Conservation (phyloP, 2,888 invertebrate species). For the Heterodera filipjevi region DNA sequence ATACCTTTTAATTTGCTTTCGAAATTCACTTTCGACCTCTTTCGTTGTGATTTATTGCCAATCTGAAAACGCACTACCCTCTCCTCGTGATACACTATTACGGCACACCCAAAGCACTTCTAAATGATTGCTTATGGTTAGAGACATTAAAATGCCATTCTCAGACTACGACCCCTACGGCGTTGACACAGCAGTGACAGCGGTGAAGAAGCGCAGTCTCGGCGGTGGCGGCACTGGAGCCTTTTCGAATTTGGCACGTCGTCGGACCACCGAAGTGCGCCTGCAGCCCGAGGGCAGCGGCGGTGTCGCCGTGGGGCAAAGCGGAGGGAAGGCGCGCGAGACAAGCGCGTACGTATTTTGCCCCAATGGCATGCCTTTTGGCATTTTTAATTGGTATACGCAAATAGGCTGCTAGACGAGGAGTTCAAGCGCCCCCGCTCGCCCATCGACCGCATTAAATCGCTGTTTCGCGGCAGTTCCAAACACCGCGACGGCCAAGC, state of each 20-base stretch:
- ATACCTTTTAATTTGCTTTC: too few species aligned
- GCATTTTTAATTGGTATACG: too few species aligned
- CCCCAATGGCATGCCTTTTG: background rate
- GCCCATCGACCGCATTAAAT: constrained; percentile 64
- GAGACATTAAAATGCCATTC: background rate
- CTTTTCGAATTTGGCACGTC: constrained; percentile 47
- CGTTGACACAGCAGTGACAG: background rate
- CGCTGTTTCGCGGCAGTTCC: constrained; percentile 49
- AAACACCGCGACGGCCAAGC: background rate
- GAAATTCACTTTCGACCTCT: too few species aligned
- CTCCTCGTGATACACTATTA: too few species aligned
- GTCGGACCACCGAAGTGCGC: constrained; percentile 55
- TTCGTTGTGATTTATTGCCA: too few species aligned
- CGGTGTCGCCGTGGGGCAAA: background rate
- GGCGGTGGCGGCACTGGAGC: constrained; percentile 29
- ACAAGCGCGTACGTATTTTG: background rate
- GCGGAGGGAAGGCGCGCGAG: background rate
- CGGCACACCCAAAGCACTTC: too few species aligned
- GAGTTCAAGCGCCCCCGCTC: constrained; percentile 60
- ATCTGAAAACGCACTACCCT: too few species aligned
- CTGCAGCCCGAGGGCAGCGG: constrained; percentile 10
- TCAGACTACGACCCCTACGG: constrained; percentile 6
- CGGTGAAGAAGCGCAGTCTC: background rate
- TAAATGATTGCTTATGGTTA: too few species aligned
- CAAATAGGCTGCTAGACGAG: constrained; percentile 39